phyloP scores from a whole-genome alignment of 1,140 invertebrate genomes.

The Eulimnadia texana region DNA sequence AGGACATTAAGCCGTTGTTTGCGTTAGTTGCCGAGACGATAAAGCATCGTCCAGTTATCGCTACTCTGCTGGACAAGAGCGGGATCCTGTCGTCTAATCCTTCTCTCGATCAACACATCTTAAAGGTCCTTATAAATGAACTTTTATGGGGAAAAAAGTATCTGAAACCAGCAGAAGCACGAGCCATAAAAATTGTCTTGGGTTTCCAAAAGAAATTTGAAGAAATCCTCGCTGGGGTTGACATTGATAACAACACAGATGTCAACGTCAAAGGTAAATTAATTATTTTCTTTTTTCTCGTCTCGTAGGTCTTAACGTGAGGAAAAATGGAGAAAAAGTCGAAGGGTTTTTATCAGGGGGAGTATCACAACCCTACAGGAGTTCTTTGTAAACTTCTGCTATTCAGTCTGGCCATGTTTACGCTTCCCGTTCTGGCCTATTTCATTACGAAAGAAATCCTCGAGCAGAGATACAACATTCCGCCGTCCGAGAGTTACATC shows the following conservation, averaged over 20 bases:
- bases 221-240: neutral
- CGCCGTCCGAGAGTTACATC: conserved; percentile 34
- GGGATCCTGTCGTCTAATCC: conserved; percentile 46
- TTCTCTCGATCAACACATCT: conserved; percentile 49
- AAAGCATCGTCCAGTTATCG: conserved; percentile 44
- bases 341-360: conserved; percentile 6
- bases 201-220: conserved; percentile 35
- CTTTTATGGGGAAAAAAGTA: conserved; percentile 57
- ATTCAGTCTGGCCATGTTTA: conserved; percentile 69
- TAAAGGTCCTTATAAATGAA: conserved; percentile 61
- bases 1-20: conserved; percentile 53
- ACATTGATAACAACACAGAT: neutral
- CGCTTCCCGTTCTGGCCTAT: conserved; percentile 57
- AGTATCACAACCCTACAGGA: neutral
- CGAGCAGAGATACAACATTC: conserved; percentile 40
- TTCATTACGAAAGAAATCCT: conserved; percentile 47
- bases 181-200: conserved; percentile 49
- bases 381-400: conserved; percentile 38
- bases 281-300: neutral
- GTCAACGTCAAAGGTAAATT: neutral
- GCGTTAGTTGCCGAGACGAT: conserved; percentile 56
- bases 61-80: conserved; percentile 38
- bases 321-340: conserved; percentile 7
- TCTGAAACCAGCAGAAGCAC: conserved; percentile 38
- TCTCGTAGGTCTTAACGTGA: neutral